phyloP scores from a whole-genome alignment of 2,113 vertebrate genomes.

The Proterorhinus semilunaris region DNA sequence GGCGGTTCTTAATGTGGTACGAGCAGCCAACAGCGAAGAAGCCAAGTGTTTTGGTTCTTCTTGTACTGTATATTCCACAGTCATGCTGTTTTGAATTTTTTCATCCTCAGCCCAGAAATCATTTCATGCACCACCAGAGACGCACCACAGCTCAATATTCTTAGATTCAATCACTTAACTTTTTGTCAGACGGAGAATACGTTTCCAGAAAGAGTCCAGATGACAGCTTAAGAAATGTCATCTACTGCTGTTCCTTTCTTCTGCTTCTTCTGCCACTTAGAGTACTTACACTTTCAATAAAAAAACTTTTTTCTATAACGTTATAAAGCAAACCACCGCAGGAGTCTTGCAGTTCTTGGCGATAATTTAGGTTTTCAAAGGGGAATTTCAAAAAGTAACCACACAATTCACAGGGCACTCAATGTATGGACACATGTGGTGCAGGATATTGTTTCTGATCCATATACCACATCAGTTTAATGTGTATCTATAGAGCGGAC shows the following conservation, averaged over 20 bases:
- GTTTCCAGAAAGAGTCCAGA: not conserved
- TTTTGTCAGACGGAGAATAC: not conserved
- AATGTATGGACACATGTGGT: not conserved
- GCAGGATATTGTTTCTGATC: constrained; percentile 1
- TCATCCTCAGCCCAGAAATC: not conserved
- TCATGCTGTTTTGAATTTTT: constrained; percentile 26
- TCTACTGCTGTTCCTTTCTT: no score
- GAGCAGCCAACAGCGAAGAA: constrained; percentile 32
- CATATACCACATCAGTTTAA: constrained; percentile 9
- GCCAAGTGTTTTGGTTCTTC: constrained; percentile 13
- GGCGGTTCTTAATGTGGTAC: constrained; percentile 51
- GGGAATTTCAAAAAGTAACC: constrained; percentile 10
- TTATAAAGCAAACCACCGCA: no score
- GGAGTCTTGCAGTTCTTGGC: constrained; percentile 31
- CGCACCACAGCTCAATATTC: constrained; percentile 4
- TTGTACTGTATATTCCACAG: constrained; percentile 33
- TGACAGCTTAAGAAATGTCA: no score
- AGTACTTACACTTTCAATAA: no score
- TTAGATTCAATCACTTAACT: not conserved
- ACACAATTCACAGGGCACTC: not conserved
- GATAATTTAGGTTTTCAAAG: constrained; percentile 49
- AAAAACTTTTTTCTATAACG: no score
- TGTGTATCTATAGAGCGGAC: constrained; percentile 23
- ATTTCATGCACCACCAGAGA: constrained; percentile 8
- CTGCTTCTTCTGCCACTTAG: no score